These are phyloP conservation scores for Orcinus orca DNA, from an alignment of 2,113 vertebrate genomes.

Conservation along the genomic window DNA sequence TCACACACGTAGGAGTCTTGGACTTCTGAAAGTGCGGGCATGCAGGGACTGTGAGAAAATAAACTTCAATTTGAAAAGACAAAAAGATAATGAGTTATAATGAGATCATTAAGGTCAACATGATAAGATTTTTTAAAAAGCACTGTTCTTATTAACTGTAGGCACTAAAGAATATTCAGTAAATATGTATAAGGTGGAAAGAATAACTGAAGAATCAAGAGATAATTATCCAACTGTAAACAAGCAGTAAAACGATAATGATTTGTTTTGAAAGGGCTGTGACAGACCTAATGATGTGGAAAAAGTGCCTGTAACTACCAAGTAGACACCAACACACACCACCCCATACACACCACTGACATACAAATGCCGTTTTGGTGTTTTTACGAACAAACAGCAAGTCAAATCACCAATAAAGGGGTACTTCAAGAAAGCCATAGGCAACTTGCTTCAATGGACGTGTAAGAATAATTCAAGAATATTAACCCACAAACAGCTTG, in stretches of 20 bases:
- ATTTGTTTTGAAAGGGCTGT: neutral
- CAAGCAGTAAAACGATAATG: neutral
- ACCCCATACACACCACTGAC: neutral
- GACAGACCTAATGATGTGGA: neutral
- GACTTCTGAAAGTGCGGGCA: neutral
- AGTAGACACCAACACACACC: neutral
- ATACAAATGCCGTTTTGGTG: neutral
- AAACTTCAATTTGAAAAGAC: conserved; percentile 19
- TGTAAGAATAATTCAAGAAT: neutral
- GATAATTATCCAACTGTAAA: neutral
- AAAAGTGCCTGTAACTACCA: neutral
- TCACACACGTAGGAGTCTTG: neutral
- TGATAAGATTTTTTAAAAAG: neutral
- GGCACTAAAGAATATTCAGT: neutral
- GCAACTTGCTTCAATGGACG: neutral
- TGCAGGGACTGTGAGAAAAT: neutral
- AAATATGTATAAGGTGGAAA: neutral
- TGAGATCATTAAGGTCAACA: neutral
- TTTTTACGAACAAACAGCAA: neutral
- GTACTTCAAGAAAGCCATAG: neutral
- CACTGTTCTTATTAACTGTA: neutral
- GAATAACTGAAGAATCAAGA: neutral
- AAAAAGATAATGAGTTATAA: neutral
- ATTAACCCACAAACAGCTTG: neutral
- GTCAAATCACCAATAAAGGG: neutral